phyloP scores from a whole-genome alignment of 1,140 invertebrate genomes.

The Brachionus rotundiformis region DNA sequence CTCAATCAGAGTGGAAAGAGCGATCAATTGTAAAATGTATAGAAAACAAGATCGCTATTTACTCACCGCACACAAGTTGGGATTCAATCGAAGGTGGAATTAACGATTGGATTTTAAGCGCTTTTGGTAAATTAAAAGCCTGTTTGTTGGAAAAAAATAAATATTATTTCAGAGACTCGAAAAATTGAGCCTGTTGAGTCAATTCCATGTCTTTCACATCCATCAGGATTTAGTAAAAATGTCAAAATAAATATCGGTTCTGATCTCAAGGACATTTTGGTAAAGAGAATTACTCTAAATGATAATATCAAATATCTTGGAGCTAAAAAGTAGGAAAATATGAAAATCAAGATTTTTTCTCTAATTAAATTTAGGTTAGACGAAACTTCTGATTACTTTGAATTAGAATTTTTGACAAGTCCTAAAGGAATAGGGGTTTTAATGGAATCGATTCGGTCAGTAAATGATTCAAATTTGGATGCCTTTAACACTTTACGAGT shows the following conservation, averaged over 20 bases:
- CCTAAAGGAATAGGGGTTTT: neutral
- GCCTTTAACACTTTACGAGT: neutral
- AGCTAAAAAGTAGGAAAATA: neutral
- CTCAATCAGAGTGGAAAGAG: slow-evolving; percentile 74
- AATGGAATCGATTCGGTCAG: neutral
- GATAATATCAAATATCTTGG: neutral
- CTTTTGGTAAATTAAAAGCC: slow-evolving; percentile 25
- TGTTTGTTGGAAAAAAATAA: neutral
- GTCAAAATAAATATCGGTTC: slow-evolving; percentile 24
- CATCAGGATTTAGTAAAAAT: slow-evolving; percentile 45
- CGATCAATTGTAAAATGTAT: slow-evolving; percentile 78
- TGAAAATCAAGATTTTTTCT: neutral
- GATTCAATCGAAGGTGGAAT: slow-evolving; percentile 49
- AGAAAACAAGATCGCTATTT: slow-evolving; percentile 82
- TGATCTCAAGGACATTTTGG: neutral
- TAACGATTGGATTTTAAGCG: slow-evolving; percentile 46
- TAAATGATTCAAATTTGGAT: neutral
- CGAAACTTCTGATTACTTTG: neutral
- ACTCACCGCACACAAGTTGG: slow-evolving; percentile 82
- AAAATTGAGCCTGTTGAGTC: slow-evolving; percentile 41
- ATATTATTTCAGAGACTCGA: neutral
- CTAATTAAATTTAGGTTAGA: too few species aligned
- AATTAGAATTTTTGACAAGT: slow-evolving; percentile 44
- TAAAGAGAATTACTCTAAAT: neutral
- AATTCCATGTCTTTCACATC: neutral